Conservation (phyloP, 2,888 invertebrate genomes). For the Serrognathus titanus region DNA sequence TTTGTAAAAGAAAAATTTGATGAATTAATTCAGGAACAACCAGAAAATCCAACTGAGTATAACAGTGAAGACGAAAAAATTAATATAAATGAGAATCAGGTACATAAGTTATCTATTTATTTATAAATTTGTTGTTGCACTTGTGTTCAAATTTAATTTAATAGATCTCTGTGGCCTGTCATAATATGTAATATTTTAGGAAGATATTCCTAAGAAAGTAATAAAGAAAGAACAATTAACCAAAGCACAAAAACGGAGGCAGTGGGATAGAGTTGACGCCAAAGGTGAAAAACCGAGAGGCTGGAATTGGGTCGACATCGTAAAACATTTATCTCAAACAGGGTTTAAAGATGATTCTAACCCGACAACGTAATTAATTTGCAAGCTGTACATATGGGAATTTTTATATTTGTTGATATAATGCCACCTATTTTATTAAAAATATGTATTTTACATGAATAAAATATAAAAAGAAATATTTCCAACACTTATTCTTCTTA, state of each 20-base stretch:
- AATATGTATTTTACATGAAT: slow-evolving; percentile 12
- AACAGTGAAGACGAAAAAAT: slow-evolving; percentile 46
- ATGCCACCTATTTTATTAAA: slow-evolving; percentile 28
- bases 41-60: slow-evolving; percentile 53
- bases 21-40: slow-evolving; percentile 69
- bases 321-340: slow-evolving; percentile 91
- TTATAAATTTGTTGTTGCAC: not conserved
- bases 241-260: slow-evolving; percentile 86
- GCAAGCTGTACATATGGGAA: slow-evolving; percentile 19
- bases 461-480: slow-evolving; percentile 6
- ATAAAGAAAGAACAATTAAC: slow-evolving; percentile 81
- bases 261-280: slow-evolving; percentile 79
- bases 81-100: slow-evolving; percentile 46
- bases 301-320: slow-evolving; percentile 93
- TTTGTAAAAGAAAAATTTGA: slow-evolving; percentile 79
- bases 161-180: too few relatives aligned
- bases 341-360: slow-evolving; percentile 52
- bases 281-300: slow-evolving; percentile 83
- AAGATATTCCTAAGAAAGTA: slow-evolving; percentile 55
- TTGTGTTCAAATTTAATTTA: not conserved
- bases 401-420: slow-evolving; percentile 20
- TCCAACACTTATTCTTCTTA: not conserved
- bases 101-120: slow-evolving; percentile 8
- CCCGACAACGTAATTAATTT: slow-evolving; percentile 28
- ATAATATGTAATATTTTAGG: slow-evolving; percentile 23